Evolutionary conservation across 2,797 vertebrate species (phyloP).

Genomic region (Cercopithecus hamlyni): DNA sequence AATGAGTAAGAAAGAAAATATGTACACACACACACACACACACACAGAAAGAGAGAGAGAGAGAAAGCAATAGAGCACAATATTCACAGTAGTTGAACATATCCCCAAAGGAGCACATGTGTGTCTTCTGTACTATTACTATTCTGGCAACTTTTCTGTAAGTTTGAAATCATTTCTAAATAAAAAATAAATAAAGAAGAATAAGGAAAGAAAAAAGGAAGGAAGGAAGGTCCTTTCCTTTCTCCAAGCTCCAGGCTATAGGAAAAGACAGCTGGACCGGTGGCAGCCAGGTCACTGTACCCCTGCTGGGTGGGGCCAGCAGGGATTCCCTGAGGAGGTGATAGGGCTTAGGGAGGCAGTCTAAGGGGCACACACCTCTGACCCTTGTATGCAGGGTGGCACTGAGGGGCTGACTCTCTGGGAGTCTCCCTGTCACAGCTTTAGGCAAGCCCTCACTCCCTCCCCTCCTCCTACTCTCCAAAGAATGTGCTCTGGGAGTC

Average conservation of each 20-base stretch:
- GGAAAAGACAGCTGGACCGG: neutral
- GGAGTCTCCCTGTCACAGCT: neutral
- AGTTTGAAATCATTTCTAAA: conserved; percentile 39
- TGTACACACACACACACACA: neutral
- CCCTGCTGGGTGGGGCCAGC: neutral
- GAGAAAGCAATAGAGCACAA: neutral
- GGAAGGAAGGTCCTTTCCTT: neutral
- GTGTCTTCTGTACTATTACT: neutral
- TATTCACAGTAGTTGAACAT: neutral
- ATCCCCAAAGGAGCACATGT: neutral
- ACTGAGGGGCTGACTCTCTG: neutral
- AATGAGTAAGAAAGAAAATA: neutral
- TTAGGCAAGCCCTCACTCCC: neutral
- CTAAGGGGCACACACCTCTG: neutral
- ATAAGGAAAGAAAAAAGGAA: neutral
- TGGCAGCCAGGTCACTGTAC: neutral
- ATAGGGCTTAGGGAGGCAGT: no score
- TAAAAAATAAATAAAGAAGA: neutral
- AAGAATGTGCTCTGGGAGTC: neutral
- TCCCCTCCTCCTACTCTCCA: neutral
- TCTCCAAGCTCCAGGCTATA: neutral
- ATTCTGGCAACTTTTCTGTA: conserved; percentile 29
- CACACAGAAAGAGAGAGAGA: neutral
- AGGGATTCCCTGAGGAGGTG: neutral
- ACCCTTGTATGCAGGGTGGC: neutral